Base-by-base conservation (phyloP, 2,113 vertebrate genomes). In the Urocynchramus pylzowi region DNA sequence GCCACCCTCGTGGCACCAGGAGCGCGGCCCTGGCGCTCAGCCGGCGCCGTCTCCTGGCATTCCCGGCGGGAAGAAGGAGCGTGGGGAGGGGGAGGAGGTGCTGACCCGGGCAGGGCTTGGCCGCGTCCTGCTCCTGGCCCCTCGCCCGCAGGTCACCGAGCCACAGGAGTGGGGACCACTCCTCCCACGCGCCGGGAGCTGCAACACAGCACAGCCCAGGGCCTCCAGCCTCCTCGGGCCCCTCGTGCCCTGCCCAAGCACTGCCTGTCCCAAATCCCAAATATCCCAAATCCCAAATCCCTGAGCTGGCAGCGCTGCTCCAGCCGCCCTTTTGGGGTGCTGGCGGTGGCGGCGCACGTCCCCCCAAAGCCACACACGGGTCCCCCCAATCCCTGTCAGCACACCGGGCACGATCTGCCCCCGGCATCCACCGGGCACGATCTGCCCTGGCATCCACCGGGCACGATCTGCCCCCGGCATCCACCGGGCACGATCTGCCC, bases 51-150 rank as follows among this genome's bases (percentile, higher is more conserved):
- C 11, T 65, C 88, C 67, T 13, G 60, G 42, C 9, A 0, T 41
- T 59, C 37, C 86, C 16, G 0, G 67, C 21, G 15, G 80, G 50
- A 37, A 47, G 52, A 42, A 84, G 80, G 59, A 77, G 71, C 63
- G 6, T 16, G 78, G 54, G 69, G 47, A 53, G 77, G 73, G 81
- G 81, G 53, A 11, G 65, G 95, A 95, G 90, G 97, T 99, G 99
- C 99, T 99, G 98, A 99, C 99, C 99, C 92, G 98, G 99, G 98
- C 99, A 99, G 98, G 98, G 98, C 97, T 99, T 99, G 98, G 98
- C 98, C 99, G 98, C 97, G 97, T 98, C 97, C 99, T 98, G 84
- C 97, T 99, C 98, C 99, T 98, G 97, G 98, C 98, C 98, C 99
- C 99, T 97, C 98, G 98, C 98, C 99, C 99, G 97, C 99, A 99